phyloP scores from a whole-genome alignment of 1,140 invertebrate species.

The Megathymus violae region DNA sequence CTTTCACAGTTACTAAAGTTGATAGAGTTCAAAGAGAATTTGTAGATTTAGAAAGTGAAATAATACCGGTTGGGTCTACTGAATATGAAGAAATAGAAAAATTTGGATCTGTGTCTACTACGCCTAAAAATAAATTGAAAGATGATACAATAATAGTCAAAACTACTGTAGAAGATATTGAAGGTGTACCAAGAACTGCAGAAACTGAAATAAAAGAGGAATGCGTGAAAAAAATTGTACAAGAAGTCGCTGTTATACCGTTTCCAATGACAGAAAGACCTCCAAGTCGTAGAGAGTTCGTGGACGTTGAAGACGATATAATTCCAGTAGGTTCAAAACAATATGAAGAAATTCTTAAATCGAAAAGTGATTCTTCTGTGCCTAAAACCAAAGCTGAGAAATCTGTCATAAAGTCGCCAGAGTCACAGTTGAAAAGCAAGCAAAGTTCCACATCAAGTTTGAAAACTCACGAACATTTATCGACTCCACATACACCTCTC shows the following conservation, averaged over 20 bases:
- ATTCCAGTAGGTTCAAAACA: conserved; percentile 74
- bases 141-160: conserved; percentile 50
- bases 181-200: conserved; percentile 44
- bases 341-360: conserved; percentile 81
- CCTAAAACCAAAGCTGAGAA: conserved; percentile 77
- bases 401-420: conserved; percentile 57
- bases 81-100: conserved; percentile 78
- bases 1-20: conserved; percentile 71
- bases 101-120: conserved; percentile 48
- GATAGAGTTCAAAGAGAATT: conserved; percentile 69
- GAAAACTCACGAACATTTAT: conserved; percentile 79
- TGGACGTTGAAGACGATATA: conserved; percentile 77
- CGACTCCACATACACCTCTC: conserved; percentile 85
- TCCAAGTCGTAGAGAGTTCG: conserved; percentile 69
- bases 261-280: conserved; percentile 69
- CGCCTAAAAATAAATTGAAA: conserved; percentile 38
- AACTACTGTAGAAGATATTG: conserved; percentile 44
- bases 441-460: conserved; percentile 78
- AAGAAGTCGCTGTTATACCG: conserved; percentile 66
- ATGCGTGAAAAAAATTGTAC: conserved; percentile 63
- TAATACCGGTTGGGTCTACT: conserved; percentile 75
- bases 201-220: conserved; percentile 58
- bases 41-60: conserved; percentile 79
- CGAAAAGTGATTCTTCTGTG: conserved; percentile 78
- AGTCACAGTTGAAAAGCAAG: conserved; percentile 69